Evolutionary conservation across 1,140 invertebrate species (phyloP).

Genomic region (Ridgeia piscesae): DNA sequence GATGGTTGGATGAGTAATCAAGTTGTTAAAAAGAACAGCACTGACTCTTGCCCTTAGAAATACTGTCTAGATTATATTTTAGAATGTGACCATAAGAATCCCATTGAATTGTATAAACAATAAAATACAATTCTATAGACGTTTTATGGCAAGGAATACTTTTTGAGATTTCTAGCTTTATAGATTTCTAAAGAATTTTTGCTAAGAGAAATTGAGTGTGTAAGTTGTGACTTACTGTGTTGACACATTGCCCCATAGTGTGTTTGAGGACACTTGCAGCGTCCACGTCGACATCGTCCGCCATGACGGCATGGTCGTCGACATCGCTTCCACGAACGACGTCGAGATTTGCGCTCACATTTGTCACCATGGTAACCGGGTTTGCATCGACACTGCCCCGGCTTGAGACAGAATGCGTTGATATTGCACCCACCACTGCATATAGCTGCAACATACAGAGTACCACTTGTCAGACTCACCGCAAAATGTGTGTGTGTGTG

Average conservation of each 20-base stretch:
- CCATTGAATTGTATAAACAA: too few relatives aligned
- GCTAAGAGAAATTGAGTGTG: background rate
- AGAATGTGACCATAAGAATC: too few relatives aligned
- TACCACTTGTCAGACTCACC: too few relatives aligned
- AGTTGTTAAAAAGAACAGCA: too few relatives aligned
- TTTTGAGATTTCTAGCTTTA: too few relatives aligned
- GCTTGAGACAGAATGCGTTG: constrained; percentile 46
- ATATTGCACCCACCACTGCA: constrained; percentile 46
- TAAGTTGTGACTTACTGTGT: constrained; percentile 36
- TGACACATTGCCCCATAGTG: constrained; percentile 45
- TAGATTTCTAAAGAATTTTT: background rate
- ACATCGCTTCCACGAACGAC: constrained; percentile 29
- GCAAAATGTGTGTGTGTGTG: background rate
- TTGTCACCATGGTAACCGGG: constrained; percentile 45
- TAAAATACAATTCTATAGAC: too few relatives aligned
- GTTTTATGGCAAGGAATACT: too few relatives aligned
- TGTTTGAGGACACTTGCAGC: constrained; percentile 45
- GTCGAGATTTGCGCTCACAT: constrained; percentile 38
- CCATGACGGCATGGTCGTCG: constrained; percentile 45
- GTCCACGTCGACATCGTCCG: constrained; percentile 42
- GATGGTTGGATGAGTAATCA: too few relatives aligned
- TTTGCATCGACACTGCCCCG: constrained; percentile 48
- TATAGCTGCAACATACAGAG: constrained; percentile 38
- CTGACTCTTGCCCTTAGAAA: too few relatives aligned
- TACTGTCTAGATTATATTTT: too few relatives aligned